Evolutionary conservation across 2,888 invertebrate genomes (phyloP), one percentile per base, ranked within the genome.

Genomic region (Pseudolycoriella hygida): DNA sequence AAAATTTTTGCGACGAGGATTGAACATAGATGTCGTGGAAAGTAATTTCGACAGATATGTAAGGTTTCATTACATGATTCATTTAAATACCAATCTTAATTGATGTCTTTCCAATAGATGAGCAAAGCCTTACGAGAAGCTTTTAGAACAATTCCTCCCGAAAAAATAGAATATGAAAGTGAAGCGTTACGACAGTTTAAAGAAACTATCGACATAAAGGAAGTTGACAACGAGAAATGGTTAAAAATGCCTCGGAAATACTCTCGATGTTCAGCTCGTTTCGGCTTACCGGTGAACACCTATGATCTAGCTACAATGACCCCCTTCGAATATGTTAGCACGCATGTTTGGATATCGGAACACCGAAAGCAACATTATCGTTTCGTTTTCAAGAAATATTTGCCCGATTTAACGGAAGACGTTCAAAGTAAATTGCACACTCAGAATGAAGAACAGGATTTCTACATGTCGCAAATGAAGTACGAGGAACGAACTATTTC

Each of bases 181-280:
- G 45, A 49, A 4, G 44, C 43, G 5, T 45, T 50, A 34, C 45
- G 17, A 37, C 40, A 47, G 30, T 47, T 49, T 30, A 44, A 47
- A 46, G 15, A 67, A 12, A 70, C 71, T 50, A 47, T 74, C 17
- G 15, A 65, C 67, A 46, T 59, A 72, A 3, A 70, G 0, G 66
- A 69, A 0, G 60, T 69, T 15, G 70, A 73, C 47, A 63, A 72
- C 2, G 73, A 74, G 3, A 68, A 73, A 52, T 75, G 74, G 73
- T 63, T 77, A 14, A 75, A 76, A 52, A 68, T 80, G 51, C 85
- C 85, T 0, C 64, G 85, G 40, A 74, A 78, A n/a, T 85, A 84
- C 61, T 77, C 79, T 0, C 70, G 85, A 37, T 74, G 76, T 34
- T 79, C 75, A 50, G 79, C 81, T 0, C 71, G 81, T 51, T 87